Base-by-base conservation (phyloP, 2,113 vertebrate species). In the Mormyrus lacerda region DNA sequence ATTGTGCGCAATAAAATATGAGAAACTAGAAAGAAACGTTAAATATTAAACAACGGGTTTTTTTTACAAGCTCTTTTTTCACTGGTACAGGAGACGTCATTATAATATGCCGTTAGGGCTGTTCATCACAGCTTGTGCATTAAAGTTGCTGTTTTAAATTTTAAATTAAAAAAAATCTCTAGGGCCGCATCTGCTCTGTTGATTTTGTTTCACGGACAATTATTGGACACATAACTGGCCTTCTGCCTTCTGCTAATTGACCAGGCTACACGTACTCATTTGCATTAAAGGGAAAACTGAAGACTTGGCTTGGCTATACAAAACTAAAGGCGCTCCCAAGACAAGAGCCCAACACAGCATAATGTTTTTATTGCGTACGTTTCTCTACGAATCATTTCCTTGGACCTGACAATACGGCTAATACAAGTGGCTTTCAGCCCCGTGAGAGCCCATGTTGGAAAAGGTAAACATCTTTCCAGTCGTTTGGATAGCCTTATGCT, bases 271-370 rank as follows among this genome's bases (percentile, higher is more conserved):
- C 55, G 51, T 44, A 48, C 42, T 51, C 5, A 69, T 50, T 79
- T 61, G 88, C 61, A 89, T 83, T 87, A 83, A 89, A 89, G 92
- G 61, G 61, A 89, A 91, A 93, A 92, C 89, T 55, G 90, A 45
- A 58, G 87, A 90, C 58, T 91, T 84, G 89, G 1, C 13, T 76
- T 35, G 3, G 73, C 35, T 42, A 17, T 79, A 79, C 35, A 79
- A 42, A 79, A 42, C 4, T 79, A 19, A 79, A 42, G 17, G 15
- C 15, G 0, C 13, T 19, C 35, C 15, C 35, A 17, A 19, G 73
- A 19, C 35, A 35, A 19, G 17, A 35, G 73, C 35, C 35, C 5
- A 42, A 42, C 35, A 42, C 35, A 39, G 35, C 15, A 76, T 76
- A 76, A 76, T 35, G n/a, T 42, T 79, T n/a, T 35, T 79, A 39